Conservation (phyloP, 2,888 invertebrate genomes). For the Bellardia bayeri region DNA sequence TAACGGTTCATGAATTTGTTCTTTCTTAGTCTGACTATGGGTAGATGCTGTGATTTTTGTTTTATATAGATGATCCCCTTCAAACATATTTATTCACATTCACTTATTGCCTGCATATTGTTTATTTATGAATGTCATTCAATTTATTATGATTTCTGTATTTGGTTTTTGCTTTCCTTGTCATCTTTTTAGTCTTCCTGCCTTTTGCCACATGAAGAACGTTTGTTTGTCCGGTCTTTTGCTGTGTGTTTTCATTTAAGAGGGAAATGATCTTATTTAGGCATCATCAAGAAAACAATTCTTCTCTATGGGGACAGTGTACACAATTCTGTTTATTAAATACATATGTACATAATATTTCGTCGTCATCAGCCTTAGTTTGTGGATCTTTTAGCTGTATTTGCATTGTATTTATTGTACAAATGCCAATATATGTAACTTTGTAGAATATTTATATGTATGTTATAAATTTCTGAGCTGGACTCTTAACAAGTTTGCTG, state of each 20-base stretch:
- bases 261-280: conserved; percentile 82
- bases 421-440: background rate
- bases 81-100: conserved; percentile 25
- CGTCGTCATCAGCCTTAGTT: conserved; percentile 21
- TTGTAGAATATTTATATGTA: conserved; percentile 2
- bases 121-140: conserved; percentile 84
- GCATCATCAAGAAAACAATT: conserved; percentile 65
- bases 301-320: conserved; percentile 62
- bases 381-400: conserved; percentile 28
- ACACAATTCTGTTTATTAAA: conserved; percentile 33
- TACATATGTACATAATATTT: conserved; percentile 30
- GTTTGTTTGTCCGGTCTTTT: conserved; percentile 12
- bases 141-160: conserved; percentile 80
- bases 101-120: conserved; percentile 77
- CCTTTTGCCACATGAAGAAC: conserved; percentile 5
- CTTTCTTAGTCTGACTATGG: conserved; percentile 8
- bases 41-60: conserved; percentile 39
- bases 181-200: conserved; percentile 72
- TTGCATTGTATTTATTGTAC: conserved; percentile 57
- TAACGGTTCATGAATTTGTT: conserved; percentile 3
- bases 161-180: conserved; percentile 68
- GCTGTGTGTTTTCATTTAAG: conserved; percentile 75
- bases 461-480: conserved; percentile 29
- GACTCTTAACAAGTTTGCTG: conserved; percentile 59
- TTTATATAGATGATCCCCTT: conserved; percentile 60